These are phyloP conservation scores for Luffia ferchaultella DNA, from an alignment of 2,888 invertebrate species.

Conservation along the genomic window DNA sequence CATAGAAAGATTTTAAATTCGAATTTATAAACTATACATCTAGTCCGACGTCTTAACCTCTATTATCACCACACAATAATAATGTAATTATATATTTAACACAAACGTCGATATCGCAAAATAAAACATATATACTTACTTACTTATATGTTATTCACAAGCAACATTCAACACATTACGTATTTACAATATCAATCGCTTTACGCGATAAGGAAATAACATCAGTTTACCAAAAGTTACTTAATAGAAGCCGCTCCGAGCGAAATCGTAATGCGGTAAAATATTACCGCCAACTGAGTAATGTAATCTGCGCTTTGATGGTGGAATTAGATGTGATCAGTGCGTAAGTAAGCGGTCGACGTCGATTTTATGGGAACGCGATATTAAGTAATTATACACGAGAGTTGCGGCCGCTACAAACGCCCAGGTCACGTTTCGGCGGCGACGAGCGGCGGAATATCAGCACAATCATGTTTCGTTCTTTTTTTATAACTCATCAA, in stretches of 20 bases:
- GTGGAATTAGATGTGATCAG: not conserved
- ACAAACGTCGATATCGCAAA: too few relatives aligned
- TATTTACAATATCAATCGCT: too few relatives aligned
- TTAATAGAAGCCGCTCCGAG: not conserved
- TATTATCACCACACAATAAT: too few relatives aligned
- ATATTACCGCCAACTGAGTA: not conserved
- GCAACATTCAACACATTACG: too few relatives aligned
- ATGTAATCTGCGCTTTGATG: not conserved
- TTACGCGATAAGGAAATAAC: too few relatives aligned
- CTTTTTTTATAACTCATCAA: conserved; percentile 29
- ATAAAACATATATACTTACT: too few relatives aligned
- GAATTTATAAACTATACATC: too few relatives aligned
- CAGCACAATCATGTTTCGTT: conserved; percentile 28
- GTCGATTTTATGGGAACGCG: conserved; percentile 36
- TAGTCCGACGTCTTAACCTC: too few relatives aligned
- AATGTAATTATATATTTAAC: too few relatives aligned
- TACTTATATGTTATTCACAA: too few relatives aligned
- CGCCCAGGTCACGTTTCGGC: conserved; percentile 33
- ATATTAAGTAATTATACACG: conserved; percentile 18
- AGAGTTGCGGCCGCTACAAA: conserved; percentile 22
- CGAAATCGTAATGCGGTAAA: not conserved
- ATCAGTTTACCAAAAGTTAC: too few relatives aligned
- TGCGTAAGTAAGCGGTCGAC: conserved; percentile 2
- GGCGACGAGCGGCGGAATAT: conserved; percentile 26
- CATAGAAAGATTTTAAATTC: too few relatives aligned